These are phyloP conservation scores for Caenorhabditis sp. DNA, from an alignment of 2,888 invertebrate species.

Conservation along the genomic window DNA sequence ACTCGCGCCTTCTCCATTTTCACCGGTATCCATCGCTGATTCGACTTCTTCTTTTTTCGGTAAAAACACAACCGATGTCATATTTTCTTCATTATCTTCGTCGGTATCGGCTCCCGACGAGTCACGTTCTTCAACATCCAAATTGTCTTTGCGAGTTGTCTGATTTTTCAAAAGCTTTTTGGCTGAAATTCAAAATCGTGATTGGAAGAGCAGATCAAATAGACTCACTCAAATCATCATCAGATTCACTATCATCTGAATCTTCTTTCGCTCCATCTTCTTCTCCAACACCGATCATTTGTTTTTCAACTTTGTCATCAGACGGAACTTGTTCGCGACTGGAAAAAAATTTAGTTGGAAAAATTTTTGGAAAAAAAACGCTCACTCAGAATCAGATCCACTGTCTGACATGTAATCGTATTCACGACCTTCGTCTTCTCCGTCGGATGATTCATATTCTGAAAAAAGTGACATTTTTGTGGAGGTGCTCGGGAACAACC, in stretches of 20 bases:
- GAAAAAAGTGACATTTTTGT: constrained; percentile 3
- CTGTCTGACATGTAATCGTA: constrained; percentile 70
- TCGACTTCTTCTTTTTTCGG: constrained; percentile 44
- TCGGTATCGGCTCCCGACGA: constrained; percentile 71
- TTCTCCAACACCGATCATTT: constrained; percentile 87
- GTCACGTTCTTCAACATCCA: constrained; percentile 56
- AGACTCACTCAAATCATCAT: constrained; percentile 46
- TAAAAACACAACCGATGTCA: constrained; percentile 67
- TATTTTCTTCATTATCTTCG: constrained; percentile 72
- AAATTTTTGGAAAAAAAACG: constrained; percentile 3
- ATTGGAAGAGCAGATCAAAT: neutral
- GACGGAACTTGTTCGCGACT: constrained; percentile 64
- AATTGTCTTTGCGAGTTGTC: constrained; percentile 36
- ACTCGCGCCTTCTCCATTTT: constrained; percentile 4
- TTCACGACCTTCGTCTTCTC: constrained; percentile 69
- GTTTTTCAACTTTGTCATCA: constrained; percentile 79
- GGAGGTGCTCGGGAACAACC: too few relatives aligned
- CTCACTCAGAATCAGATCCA: constrained; percentile 68
- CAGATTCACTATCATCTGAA: constrained; percentile 49
- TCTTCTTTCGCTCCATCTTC: constrained; percentile 80
- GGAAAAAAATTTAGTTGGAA: constrained; percentile 25
- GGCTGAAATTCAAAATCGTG: constrained; percentile 24
- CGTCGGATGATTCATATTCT: constrained; percentile 69
- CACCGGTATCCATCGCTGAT: constrained; percentile 3
- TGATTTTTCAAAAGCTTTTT: constrained; percentile 47